A percentile compares a stretch with the other conserved stretches of the same genome.
phyloP scores from a whole-genome alignment of 2,797 vertebrate genomes.

The Phrynocephalus forsythii region DNA sequence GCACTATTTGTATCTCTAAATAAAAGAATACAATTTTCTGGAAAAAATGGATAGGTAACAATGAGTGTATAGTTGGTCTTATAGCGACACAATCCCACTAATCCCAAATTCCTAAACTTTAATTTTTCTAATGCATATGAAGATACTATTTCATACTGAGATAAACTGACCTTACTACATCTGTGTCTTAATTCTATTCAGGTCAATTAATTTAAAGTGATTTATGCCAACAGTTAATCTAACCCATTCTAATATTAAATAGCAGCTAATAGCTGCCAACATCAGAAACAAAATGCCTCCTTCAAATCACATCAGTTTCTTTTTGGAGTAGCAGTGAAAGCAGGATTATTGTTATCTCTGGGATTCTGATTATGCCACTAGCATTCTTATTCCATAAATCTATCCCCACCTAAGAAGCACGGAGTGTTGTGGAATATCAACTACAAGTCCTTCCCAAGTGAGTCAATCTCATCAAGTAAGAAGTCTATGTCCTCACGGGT shows the following conservation, averaged over 20 bases:
- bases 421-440: slow-evolving; percentile 60
- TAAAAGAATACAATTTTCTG: slow-evolving; percentile 4
- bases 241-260: slow-evolving; percentile 16
- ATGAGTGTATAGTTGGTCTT: neutral
- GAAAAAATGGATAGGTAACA: slow-evolving; percentile 18
- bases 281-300: slow-evolving; percentile 14
- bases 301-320: slow-evolving; percentile 29
- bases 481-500: slow-evolving; percentile 86
- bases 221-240: neutral
- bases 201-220: slow-evolving; percentile 32
- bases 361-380: slow-evolving; percentile 46
- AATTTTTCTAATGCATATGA: slow-evolving; percentile 21
- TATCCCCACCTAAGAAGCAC: neutral
- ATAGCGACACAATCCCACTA: neutral
- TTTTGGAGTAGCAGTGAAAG: neutral
- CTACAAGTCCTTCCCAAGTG: slow-evolving; percentile 83
- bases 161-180: slow-evolving; percentile 25
- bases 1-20: slow-evolving; percentile 31
- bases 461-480: slow-evolving; percentile 85
- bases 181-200: neutral
- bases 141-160: slow-evolving; percentile 35
- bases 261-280: slow-evolving; percentile 39
- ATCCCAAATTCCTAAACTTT: slow-evolving; percentile 19
- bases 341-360: no score
- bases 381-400: slow-evolving; percentile 29